Conservation (phyloP, 2,797 vertebrate genomes). For the Diceros bicornis region DNA sequence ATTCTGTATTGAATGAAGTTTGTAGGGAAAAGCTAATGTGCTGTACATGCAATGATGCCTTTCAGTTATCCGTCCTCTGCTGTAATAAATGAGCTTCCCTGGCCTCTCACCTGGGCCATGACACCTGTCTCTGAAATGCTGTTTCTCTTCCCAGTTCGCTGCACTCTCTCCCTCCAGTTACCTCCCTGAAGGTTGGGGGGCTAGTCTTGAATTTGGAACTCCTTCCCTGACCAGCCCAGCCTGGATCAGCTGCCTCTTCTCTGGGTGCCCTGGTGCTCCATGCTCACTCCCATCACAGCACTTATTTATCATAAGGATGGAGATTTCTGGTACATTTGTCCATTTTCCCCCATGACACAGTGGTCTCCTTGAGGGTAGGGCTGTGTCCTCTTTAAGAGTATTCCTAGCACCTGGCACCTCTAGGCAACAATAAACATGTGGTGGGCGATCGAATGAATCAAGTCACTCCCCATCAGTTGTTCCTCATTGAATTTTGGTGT, state of each 20-base stretch:
- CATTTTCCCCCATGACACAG: neutral
- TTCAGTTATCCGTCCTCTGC: rapidly evolving
- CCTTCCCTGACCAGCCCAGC: no score
- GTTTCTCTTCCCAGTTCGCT: no score
- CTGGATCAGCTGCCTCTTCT: neutral
- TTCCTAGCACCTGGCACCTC: neutral
- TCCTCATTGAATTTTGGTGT: rapidly evolving
- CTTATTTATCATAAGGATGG: rapidly evolving
- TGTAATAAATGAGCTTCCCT: rapidly evolving
- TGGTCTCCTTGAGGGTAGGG: neutral
- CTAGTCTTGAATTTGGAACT: neutral
- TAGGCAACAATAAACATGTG: rapidly evolving
- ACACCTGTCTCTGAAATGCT: rapidly evolving
- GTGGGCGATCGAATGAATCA: rapidly evolving
- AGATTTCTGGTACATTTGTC: neutral
- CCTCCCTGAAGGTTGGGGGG: neutral
- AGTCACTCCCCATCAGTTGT: rapidly evolving
- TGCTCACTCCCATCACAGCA: no score
- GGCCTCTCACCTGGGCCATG: neutral
- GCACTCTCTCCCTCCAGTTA: rapidly evolving
- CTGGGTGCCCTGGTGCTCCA: neutral
- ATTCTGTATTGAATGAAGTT: constrained; percentile 63
- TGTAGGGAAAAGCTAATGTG: neutral
- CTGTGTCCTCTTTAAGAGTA: rapidly evolving
- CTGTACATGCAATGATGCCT: rapidly evolving